Conservation (phyloP, 2,797 vertebrate species). For the Parauchenoglanis punctatus region DNA sequence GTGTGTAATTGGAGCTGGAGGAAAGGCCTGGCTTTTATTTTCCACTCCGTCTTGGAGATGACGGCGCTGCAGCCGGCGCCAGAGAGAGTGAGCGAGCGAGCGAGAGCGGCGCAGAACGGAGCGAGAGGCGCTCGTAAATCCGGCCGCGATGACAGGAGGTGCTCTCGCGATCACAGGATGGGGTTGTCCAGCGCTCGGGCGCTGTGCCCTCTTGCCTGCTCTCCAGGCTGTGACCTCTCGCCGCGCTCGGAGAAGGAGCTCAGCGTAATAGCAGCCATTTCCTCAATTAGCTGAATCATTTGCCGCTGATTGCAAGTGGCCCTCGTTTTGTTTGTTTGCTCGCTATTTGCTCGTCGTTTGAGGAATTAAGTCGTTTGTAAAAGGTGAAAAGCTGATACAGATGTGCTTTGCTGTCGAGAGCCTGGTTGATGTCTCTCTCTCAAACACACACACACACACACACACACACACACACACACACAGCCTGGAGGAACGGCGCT, state of each 20-base stretch:
- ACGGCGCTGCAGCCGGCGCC: slow-evolving; percentile 47
- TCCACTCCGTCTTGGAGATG: slow-evolving; percentile 36
- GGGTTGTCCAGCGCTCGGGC: not conserved
- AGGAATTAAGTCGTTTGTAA: slow-evolving; percentile 51
- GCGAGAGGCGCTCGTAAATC: slow-evolving; percentile 37
- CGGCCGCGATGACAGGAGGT: not conserved
- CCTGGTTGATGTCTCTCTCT: not conserved
- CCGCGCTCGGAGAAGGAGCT: slow-evolving; percentile 29
- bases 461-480: slow-evolving; percentile 13
- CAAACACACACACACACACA: not conserved
- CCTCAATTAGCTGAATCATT: slow-evolving; percentile 73
- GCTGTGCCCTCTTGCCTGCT: not conserved
- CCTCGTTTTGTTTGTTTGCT: slow-evolving; percentile 63
- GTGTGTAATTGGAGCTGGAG: slow-evolving; percentile 69
- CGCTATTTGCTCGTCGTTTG: slow-evolving; percentile 53
- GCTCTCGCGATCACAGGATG: not conserved
- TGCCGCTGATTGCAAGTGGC: slow-evolving; percentile 63
- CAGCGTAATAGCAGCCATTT: slow-evolving; percentile 68
- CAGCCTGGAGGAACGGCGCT: slow-evolving; percentile 21
- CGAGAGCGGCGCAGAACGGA: not conserved
- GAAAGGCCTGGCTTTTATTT: slow-evolving; percentile 59
- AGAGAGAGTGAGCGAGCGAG: slow-evolving; percentile 25
- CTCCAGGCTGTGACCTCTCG: slow-evolving; percentile 65
- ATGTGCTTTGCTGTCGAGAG: slow-evolving; percentile 9
- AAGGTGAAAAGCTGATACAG: slow-evolving; percentile 34